Conservation (phyloP, 2,113 vertebrate species). For the Oryzias curvinotus region DNA sequence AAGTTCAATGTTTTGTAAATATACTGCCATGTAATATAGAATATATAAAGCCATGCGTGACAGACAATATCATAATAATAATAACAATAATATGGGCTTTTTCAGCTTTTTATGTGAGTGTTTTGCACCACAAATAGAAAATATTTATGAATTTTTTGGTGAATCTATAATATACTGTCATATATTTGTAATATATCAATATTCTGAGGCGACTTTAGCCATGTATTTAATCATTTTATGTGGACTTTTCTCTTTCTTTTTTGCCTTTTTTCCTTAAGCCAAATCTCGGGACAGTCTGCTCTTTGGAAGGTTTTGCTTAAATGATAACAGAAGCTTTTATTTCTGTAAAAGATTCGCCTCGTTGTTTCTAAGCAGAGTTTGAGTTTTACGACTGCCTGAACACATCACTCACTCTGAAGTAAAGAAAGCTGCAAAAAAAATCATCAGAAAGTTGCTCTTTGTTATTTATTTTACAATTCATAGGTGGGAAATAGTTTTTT, state of each 20-base stretch:
- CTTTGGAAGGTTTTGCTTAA: not conserved
- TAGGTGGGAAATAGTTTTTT: not conserved
- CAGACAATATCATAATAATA: slow-evolving; percentile 40
- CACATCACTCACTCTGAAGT: not conserved
- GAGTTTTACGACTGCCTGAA: not conserved
- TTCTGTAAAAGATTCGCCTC: not conserved
- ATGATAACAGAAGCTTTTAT: slow-evolving; percentile 19
- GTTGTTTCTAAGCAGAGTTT: not conserved
- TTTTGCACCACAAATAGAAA: slow-evolving; percentile 41
- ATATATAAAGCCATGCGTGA: slow-evolving; percentile 69
- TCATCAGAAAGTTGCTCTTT: not conserved
- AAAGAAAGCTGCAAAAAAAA: not conserved
- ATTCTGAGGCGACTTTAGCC: slow-evolving; percentile 43
- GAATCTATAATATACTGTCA: slow-evolving; percentile 35
- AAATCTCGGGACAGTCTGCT: slow-evolving; percentile 30
- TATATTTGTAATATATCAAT: slow-evolving; percentile 63
- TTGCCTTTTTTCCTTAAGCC: slow-evolving; percentile 40
- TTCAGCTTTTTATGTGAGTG: slow-evolving; percentile 37
- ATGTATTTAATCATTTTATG: slow-evolving; percentile 35
- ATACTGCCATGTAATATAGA: slow-evolving; percentile 52
- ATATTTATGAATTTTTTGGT: slow-evolving; percentile 26
- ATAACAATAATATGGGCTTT: slow-evolving; percentile 33
- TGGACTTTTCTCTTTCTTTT: slow-evolving; percentile 34
- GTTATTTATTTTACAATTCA: too few species aligned
- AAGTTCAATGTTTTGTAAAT: slow-evolving; percentile 49